A percentile compares a stretch with the other conserved stretches of the same genome.
phyloP scores from a whole-genome alignment of 2,113 vertebrate genomes.

The Canis aureus region DNA sequence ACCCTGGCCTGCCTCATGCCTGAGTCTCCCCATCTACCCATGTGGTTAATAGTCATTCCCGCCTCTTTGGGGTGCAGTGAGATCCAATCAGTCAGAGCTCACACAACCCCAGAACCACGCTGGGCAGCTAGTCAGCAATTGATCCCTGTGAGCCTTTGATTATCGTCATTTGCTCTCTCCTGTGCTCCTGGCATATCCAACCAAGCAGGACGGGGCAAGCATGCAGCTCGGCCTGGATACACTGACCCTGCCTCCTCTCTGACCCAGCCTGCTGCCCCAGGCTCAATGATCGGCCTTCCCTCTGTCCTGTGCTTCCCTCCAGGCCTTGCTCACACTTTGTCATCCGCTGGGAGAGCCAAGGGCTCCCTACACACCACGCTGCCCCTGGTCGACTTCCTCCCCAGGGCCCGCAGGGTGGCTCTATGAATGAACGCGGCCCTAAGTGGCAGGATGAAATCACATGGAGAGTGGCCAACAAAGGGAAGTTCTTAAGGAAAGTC shows the following conservation, averaged over 20 bases:
- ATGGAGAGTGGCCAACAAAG: rapidly evolving
- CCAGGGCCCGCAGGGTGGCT: neutral
- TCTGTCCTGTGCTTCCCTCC: neutral
- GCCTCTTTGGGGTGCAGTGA: rapidly evolving
- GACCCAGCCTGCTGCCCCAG: too few relatives aligned
- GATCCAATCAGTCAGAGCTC: neutral
- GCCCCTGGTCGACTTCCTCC: rapidly evolving
- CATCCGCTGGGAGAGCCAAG: neutral
- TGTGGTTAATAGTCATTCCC: rapidly evolving
- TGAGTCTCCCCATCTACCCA: rapidly evolving
- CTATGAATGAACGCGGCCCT: too few relatives aligned
- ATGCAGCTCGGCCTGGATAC: rapidly evolving
- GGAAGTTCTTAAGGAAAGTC: neutral
- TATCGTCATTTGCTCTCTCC: neutral
- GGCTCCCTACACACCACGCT: neutral
- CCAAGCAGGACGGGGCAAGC: rapidly evolving
- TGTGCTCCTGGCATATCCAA: neutral
- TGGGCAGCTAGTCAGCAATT: rapidly evolving
- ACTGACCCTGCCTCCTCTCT: neutral
- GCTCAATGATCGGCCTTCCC: neutral
- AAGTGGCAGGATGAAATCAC: too few relatives aligned
- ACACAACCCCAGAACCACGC: rapidly evolving
- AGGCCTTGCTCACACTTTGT: too few relatives aligned
- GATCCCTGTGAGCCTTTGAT: rapidly evolving
- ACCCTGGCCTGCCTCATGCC: neutral